Conservation (phyloP, 2,888 invertebrate species). For the Cenopis cana region DNA sequence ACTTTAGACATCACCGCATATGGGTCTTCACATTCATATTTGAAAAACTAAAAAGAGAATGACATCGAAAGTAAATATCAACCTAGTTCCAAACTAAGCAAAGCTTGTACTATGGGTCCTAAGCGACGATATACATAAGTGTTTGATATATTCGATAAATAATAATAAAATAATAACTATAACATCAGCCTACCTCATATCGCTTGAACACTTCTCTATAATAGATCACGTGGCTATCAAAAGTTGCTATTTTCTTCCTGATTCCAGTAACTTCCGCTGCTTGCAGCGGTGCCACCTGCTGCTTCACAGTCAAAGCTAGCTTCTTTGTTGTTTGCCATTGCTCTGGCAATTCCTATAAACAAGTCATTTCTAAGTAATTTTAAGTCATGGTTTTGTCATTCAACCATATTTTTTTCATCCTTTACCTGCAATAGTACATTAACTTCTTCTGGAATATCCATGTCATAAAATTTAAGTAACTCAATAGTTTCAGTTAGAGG, state of each 20-base stretch:
- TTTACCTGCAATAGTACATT: conserved; percentile 92
- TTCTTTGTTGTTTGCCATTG: conserved; percentile 98
- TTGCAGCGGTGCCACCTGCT: conserved; percentile 97
- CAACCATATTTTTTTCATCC: background rate
- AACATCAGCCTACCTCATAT: conserved; percentile 74
- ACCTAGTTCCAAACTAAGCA: too few relatives aligned
- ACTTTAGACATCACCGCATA: conserved; percentile 91
- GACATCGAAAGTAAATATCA: too few relatives aligned
- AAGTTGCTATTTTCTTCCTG: conserved; percentile 92
- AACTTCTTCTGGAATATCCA: conserved; percentile 98
- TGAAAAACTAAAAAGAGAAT: conserved; percentile 83
- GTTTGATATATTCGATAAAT: background rate
- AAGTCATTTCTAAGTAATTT: conserved; percentile 10
- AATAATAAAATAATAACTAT: background rate
- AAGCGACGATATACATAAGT: too few relatives aligned
- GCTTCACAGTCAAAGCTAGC: conserved; percentile 94
- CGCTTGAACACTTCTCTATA: conserved; percentile 95
- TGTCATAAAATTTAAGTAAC: conserved; percentile 96
- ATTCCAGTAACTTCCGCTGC: conserved; percentile 97
- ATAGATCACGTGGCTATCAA: conserved; percentile 92
- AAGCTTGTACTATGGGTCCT: too few relatives aligned
- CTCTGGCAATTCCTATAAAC: conserved; percentile 93
- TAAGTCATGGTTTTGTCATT: too few relatives aligned
- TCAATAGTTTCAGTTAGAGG: conserved; percentile 97
- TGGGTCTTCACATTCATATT: conserved; percentile 90